A percentile compares a stretch with the other conserved stretches of the same genome.
Evolutionary conservation across 35 echinoderm and acorn worm species (phyloP).

Genomic region (Acanthaster planci): DNA sequence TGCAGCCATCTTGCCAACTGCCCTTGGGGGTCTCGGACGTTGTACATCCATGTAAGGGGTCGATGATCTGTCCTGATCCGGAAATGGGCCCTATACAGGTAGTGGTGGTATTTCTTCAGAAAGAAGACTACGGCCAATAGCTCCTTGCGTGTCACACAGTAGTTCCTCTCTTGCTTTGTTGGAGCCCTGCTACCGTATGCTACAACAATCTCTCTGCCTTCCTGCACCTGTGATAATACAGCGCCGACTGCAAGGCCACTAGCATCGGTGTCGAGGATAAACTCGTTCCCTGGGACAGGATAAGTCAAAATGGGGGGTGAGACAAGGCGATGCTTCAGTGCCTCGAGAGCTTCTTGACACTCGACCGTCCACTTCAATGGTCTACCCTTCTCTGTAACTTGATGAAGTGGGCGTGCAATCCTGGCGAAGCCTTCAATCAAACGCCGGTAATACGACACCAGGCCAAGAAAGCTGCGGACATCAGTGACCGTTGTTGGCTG

Average conservation of each 20-base stretch:
- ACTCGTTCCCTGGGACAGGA: slow-evolving; percentile 8
- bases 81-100: slow-evolving; percentile 9
- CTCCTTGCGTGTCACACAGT: slow-evolving; percentile 35
- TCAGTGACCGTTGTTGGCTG: slow-evolving; percentile 52
- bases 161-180: background rate
- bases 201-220: background rate
- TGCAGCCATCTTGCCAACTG: too few species aligned
- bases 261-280: too few species aligned
- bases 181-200: slow-evolving; percentile 16
- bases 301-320: slow-evolving; percentile 47
- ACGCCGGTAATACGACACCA: background rate
- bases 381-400: slow-evolving; percentile 7
- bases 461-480: slow-evolving; percentile 54
- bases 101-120: slow-evolving; percentile 18
- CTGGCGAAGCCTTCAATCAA: background rate
- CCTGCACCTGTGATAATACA: slow-evolving; percentile 28
- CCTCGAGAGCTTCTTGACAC: slow-evolving; percentile 32
- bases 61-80: slow-evolving; percentile 31
- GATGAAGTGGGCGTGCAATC: background rate
- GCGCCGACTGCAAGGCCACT: slow-evolving; percentile 20
- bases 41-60: slow-evolving; percentile 41
- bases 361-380: slow-evolving; percentile 30
- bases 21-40: slow-evolving; percentile 39
- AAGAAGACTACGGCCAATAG: background rate
- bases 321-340: slow-evolving; percentile 32